Percentiles rank a stretch among this genome's conserved stretches.
Conservation (phyloP, 2,888 invertebrate genomes). For the Melanotus villosus region DNA sequence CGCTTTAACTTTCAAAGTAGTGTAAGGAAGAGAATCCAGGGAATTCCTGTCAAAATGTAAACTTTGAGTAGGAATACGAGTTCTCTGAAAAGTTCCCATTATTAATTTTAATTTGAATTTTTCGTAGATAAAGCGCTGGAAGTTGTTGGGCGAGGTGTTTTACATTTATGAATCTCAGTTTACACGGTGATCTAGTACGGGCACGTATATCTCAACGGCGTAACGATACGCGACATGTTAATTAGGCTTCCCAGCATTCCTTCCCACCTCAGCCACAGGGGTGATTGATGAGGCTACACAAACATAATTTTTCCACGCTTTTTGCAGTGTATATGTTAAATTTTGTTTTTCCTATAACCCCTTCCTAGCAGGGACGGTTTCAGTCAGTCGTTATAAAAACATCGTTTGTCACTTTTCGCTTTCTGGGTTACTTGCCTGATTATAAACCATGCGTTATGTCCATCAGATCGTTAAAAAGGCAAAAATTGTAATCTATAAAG, state of each 20-base stretch:
- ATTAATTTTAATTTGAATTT: constrained; percentile 37
- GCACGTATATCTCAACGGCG: constrained; percentile 17
- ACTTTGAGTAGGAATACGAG: constrained; percentile 7
- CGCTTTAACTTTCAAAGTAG: constrained; percentile 29
- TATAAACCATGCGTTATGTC: no score
- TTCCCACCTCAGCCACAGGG: background rate
- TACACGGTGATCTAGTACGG: constrained; percentile 13
- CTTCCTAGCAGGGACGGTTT: no score
- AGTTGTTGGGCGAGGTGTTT: background rate
- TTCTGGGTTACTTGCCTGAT: no score
- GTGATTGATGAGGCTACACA: constrained; percentile 19
- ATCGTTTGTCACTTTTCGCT: no score
- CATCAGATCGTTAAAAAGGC: no score
- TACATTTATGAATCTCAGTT: constrained; percentile 19
- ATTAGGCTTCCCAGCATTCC: constrained; percentile 17
- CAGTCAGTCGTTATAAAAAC: no score
- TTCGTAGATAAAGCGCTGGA: constrained; percentile 1
- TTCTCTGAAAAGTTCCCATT: constrained; percentile 14
- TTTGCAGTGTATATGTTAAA: background rate
- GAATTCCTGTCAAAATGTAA: constrained; percentile 18
- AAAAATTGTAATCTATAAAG: no score
- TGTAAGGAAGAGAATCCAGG: constrained; percentile 14
- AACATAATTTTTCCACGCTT: constrained; percentile 8
- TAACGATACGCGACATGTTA: constrained; percentile 27
- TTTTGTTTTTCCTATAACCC: background rate